Base-by-base conservation (phyloP, 2,797 vertebrate genomes). In the Microctenopoma stevenorrisi region DNA sequence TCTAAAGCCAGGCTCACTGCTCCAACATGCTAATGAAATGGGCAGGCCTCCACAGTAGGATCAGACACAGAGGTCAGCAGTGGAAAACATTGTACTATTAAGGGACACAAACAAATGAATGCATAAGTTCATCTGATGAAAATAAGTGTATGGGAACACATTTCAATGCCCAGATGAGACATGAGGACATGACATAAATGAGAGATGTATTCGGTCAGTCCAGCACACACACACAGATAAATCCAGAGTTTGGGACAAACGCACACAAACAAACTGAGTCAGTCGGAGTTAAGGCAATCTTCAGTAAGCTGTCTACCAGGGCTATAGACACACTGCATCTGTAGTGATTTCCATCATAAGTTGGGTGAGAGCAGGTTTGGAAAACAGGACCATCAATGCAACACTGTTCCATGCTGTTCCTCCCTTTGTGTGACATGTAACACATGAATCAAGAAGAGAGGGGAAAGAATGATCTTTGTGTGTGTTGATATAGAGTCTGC, bases 11-110 rank as follows among this genome's bases (percentile, higher is more conserved):
- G 84, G 87, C 88, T 93, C 91, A 90, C 86, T 90, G 88, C 86
- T 90, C 84, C 87, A 89, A 90, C 90, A 92, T 92, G 88, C 84
- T 92, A 93, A 93, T 93, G 91, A 93, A 93, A 93, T 91, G 89
- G 92, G 92, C 92, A 91, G 81, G 86, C 64, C 88, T 92, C 91
- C 91, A 94, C 88, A 77, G 79, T 82, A 75, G 89, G 90, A 92
- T 92, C 91, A 93, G 86, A 92, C 76, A 86, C 88, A 91, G 90
- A 91, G 91, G 89, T 91, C 91, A 90, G 81, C 74, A 63, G 77
- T 77, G 79, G 74, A 86, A 71, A 88, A 86, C 84, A 74, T 18
- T 86, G 74, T 78, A 70, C 76, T 78, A 74, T 85, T 73, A 82
- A 71, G 30, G n/a, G 51, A 37, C 1, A 51, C n/a, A 40, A 5